Conservation (phyloP, 1,140 invertebrate genomes). For the Bombus difficillimus region DNA sequence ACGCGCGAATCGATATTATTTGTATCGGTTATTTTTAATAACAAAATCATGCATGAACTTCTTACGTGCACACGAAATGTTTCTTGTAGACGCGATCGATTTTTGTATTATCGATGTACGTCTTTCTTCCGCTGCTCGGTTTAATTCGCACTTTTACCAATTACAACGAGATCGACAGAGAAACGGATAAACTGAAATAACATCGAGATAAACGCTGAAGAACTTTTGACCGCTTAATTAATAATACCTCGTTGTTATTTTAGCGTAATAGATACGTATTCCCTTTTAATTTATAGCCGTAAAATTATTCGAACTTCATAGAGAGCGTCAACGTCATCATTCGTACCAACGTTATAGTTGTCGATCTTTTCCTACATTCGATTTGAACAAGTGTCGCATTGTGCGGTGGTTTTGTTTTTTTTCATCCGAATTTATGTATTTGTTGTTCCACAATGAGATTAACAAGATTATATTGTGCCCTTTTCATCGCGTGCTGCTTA, state of each 20-base stretch:
- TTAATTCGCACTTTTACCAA: not conserved
- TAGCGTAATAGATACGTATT: not conserved
- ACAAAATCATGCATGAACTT: conserved; percentile 30
- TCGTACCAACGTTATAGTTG: not conserved
- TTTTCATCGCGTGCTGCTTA: conserved; percentile 19
- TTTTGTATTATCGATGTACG: not conserved
- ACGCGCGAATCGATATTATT: conserved; percentile 72
- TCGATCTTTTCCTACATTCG: not conserved
- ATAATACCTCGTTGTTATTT: not conserved
- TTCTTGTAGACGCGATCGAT: not conserved
- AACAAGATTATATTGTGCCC: conserved; percentile 8
- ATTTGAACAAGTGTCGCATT: not conserved
- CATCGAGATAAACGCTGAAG: not conserved
- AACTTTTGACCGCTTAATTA: not conserved
- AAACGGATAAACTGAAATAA: not conserved
- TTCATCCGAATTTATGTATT: not conserved
- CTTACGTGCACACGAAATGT: not conserved
- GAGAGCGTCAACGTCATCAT: not conserved
- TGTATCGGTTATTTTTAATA: conserved; percentile 71
- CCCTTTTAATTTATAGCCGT: not conserved
- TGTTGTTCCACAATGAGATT: not conserved
- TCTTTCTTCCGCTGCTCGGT: not conserved
- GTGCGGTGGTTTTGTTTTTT: not conserved
- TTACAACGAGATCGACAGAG: not conserved
- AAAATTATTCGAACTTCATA: not conserved